These are phyloP conservation scores for Adoxophyes honmai DNA, from an alignment of 1,140 invertebrate species.

Conservation along the genomic window DNA sequence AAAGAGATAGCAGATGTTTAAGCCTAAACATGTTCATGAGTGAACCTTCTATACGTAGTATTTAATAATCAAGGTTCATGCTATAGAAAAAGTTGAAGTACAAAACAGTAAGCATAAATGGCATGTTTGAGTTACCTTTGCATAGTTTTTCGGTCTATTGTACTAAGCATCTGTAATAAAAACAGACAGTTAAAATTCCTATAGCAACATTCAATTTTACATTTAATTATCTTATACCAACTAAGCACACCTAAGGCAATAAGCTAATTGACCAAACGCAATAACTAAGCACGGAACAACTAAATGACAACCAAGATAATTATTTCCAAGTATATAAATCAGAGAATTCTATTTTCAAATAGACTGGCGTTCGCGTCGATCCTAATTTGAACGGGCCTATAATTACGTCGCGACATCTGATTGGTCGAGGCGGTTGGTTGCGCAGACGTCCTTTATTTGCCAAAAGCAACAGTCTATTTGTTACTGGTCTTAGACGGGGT, in stretches of 20 bases:
- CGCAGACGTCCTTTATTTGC: slow-evolving; percentile 12
- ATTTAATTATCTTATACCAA: background rate
- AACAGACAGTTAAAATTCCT: too few species aligned
- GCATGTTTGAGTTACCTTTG: too few species aligned
- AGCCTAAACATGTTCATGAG: too few species aligned
- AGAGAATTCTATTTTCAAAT: slow-evolving; percentile 53
- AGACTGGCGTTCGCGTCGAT: slow-evolving; percentile 44
- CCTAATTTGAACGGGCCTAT: slow-evolving; percentile 69
- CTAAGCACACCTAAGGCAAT: background rate
- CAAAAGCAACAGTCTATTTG: slow-evolving; percentile 6
- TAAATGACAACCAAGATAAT: slow-evolving; percentile 15
- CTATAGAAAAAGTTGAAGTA: too few species aligned
- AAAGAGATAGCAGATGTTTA: too few species aligned
- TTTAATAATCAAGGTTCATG: too few species aligned
- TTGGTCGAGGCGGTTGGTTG: slow-evolving; percentile 37
- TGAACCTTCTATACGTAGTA: too few species aligned
- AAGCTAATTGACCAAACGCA: background rate
- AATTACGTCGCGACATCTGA: slow-evolving; percentile 52
- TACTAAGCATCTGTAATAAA: too few species aligned
- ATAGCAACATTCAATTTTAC: too few species aligned
- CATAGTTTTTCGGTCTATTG: too few species aligned
- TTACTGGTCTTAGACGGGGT: slow-evolving; percentile 9
- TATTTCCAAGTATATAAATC: slow-evolving; percentile 42
- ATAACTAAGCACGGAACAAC: slow-evolving; percentile 10
- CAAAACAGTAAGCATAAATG: too few species aligned